A percentile compares a stretch with the other conserved stretches of the same genome.
Evolutionary conservation across 2,797 vertebrate species (phyloP).

Genomic region (Neosalanx taihuensis): DNA sequence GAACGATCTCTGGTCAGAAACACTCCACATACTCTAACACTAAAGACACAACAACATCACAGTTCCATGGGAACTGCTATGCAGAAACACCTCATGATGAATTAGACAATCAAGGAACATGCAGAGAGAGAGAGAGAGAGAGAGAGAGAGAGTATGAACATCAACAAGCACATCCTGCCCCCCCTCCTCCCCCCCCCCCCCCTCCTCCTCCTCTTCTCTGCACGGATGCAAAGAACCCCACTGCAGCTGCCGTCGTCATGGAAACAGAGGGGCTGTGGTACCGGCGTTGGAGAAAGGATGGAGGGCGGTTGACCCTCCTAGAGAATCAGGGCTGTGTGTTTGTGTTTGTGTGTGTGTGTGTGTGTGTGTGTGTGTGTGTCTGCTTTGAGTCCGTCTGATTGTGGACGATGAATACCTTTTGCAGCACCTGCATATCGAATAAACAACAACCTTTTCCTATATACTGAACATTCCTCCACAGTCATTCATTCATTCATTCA

Average conservation of each 20-base stretch:
- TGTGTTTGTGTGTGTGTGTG: neutral
- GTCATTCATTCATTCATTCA: neutral
- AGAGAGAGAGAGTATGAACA: slow-evolving; percentile 1
- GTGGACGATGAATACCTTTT: too few species aligned
- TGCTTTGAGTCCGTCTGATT: neutral
- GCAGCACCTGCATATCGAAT: too few species aligned
- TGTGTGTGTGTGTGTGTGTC: neutral
- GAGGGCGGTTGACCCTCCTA: slow-evolving; percentile 23
- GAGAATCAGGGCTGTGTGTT: slow-evolving; percentile 19
- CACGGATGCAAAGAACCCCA: slow-evolving; percentile 23
- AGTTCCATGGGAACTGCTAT: too few species aligned
- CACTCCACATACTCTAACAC: neutral
- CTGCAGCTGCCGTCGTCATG: slow-evolving; percentile 52
- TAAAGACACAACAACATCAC: too few species aligned
- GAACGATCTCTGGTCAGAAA: neutral
- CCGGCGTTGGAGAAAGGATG: slow-evolving; percentile 19
- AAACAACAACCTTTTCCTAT: neutral
- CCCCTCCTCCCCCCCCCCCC: neutral
- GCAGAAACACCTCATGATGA: too few species aligned
- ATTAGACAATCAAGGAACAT: too few species aligned
- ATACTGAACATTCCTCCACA: neutral
- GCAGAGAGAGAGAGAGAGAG: slow-evolving; percentile 12
- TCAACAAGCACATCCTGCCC: slow-evolving; percentile 1
- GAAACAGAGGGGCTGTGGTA: slow-evolving; percentile 44
- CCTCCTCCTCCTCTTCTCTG: slow-evolving; percentile 6